Base-by-base conservation (phyloP, 2,113 vertebrate genomes). In the Furnarius figulus region DNA sequence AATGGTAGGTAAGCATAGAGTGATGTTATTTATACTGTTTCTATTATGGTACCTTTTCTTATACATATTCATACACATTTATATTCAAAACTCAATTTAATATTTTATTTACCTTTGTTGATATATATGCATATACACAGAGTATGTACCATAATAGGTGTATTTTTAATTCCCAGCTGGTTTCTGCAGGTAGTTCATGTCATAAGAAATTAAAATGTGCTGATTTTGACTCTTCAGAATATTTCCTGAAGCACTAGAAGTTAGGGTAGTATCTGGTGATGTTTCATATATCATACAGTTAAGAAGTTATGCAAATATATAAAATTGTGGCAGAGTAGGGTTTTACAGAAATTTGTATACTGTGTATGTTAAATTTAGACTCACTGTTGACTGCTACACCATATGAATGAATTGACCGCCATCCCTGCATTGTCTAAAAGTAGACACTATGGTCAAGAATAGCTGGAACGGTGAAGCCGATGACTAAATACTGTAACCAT, bases 401-500 rank as follows among this genome's bases (percentile, higher is more conserved):
- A 21, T 52, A 37, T 40, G 66, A 77, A 31, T n/a, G 42, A 44
- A 7, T 23, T 85, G 86, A 66, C 40, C n/a, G 3, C 0, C 6
- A 78, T 89, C 75, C 24, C 49, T 79, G 52, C 68, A 59, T 91
- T 96, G 85, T 93, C 67, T 93, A 52, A 78, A 95, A 67, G 86
- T 87, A 80, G 53, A 67, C 77, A 53, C 77, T 47, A 35, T 47
- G 66, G 82, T 83, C 63, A 62, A 40, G 80, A 85, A 68, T 24
- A 92, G 58, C 23, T 70, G 75, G 65, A 79, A 71, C 0, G 3
- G 68, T 65, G 79, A 66, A 80, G 90, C 63, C 67, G 55, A 9
- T 95, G 68, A 74, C 84, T 66, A 81, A 92, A 97, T 95, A 90
- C 90, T 94, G 83, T 89, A 72, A 86, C 92, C 74, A 82, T 87